Evolutionary conservation across 1,140 invertebrate genomes (phyloP), one percentile per base, ranked within the genome.

Genomic region (Drosophila parvula): DNA sequence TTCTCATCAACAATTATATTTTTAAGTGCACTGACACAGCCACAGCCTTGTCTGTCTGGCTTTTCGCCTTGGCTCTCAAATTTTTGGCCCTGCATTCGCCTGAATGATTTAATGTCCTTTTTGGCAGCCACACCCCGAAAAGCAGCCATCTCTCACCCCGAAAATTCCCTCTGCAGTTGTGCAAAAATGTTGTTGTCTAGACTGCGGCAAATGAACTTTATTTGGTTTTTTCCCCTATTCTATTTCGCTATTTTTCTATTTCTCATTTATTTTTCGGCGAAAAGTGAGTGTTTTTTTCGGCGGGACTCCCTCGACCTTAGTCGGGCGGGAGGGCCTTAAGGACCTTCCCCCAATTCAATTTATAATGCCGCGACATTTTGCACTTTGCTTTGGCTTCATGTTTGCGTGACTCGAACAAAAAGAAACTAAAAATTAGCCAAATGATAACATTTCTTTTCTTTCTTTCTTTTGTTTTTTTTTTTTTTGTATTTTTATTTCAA

Each of bases 21-120:
- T 38, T 4, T 38, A 16, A 73, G 57, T 55, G 57, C 61, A 50
- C 62, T 36, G 38, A 53, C 38, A 55, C 32, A 65, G 56, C 47
- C 44, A 51, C 38, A 88, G 73, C 83, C 79, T 80, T 83, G 84
- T 78, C 59, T 89, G 83, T 69, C 84, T 84, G 84, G 84, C 50
- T 47, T 59, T 62, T 78, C 80, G 83, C 74, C 79, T 88, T 73
- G 83, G 51, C 70, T 58, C 70, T 61, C 50, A 48, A 48, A 50
- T 70, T 68, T 51, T 70, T 74, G 77, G 71, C 77, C 58, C 73
- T 88, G 74, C 41, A 68, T 81, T 75, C 71, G 84, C 64, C 79
- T 64, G 81, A 89, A 88, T 88, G 84, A 88, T 89, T 88, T 88
- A 88, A 88, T 88, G 84, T 88, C 84, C 84, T 88, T 88, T 88